Conservation (phyloP, 2,888 invertebrate species). For the Parthenolecanium corni region DNA sequence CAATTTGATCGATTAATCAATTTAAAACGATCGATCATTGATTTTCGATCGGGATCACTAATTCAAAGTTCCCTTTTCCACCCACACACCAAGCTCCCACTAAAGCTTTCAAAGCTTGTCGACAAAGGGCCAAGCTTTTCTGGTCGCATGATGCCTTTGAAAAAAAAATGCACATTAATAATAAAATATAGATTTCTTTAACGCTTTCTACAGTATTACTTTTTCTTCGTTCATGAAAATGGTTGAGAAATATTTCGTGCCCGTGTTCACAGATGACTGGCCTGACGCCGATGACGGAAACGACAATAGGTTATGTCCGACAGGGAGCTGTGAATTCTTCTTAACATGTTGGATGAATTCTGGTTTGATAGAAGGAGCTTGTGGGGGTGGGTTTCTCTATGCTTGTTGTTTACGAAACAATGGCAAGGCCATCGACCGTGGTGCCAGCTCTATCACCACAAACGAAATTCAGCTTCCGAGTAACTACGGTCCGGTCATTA, state of each 20-base stretch:
- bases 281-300: slow-evolving; percentile 29
- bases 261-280: slow-evolving; percentile 33
- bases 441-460: slow-evolving; percentile 32
- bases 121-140: no score
- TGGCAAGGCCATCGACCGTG: slow-evolving; percentile 35
- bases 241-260: slow-evolving; percentile 12
- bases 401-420: slow-evolving; percentile 69
- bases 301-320: slow-evolving; percentile 36
- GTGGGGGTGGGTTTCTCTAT: slow-evolving; percentile 63
- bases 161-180: no score
- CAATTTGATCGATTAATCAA: no score
- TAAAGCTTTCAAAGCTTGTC: no score
- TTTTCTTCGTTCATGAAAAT: background rate
- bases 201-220: no score
- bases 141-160: no score
- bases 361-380: slow-evolving; percentile 72
- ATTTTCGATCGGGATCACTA: no score
- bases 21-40: no score
- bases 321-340: slow-evolving; percentile 74
- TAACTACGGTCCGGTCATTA: slow-evolving; percentile 60
- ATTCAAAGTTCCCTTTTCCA: no score
- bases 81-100: no score
- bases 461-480: slow-evolving; percentile 41
- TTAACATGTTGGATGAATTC: slow-evolving; percentile 84
- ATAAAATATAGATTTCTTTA: no score